Conservation (phyloP, 2,113 vertebrate species). For the Nematolebias whitei region DNA sequence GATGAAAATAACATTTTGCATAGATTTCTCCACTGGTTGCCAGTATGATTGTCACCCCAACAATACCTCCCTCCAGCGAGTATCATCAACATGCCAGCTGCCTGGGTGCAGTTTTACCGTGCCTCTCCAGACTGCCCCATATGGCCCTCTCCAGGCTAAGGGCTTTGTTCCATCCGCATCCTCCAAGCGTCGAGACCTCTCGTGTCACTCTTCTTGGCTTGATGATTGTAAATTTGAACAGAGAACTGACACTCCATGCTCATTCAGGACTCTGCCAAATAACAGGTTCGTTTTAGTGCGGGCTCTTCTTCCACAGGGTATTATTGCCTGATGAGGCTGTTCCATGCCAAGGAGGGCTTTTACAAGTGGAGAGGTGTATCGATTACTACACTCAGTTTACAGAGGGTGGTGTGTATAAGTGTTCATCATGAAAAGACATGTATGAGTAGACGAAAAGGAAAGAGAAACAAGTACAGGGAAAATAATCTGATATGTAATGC, state of each 20-base stretch:
- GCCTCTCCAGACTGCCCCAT: constrained; percentile 36
- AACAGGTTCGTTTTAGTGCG: constrained; percentile 52
- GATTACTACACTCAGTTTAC: constrained; percentile 26
- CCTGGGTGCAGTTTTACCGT: constrained; percentile 29
- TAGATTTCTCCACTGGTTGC: constrained; percentile 17
- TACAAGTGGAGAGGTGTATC: constrained; percentile 21
- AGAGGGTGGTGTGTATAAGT: constrained; percentile 26
- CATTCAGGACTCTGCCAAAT: constrained; percentile 60
- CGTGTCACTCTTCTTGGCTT: constrained; percentile 49
- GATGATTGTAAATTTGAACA: constrained; percentile 56
- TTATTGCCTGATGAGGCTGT: constrained; percentile 38
- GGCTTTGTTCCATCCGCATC: constrained; percentile 52
- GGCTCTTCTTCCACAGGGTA: constrained; percentile 28
- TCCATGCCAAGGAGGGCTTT: constrained; percentile 45
- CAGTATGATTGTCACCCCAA: constrained; percentile 38
- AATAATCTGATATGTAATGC: constrained; percentile 1
- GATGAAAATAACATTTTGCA: constrained; percentile 39
- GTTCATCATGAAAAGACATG: constrained; percentile 31
- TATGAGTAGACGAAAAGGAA: background rate
- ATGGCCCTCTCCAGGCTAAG: constrained; percentile 41
- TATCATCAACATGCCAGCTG: constrained; percentile 32
- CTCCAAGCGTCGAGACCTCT: constrained; percentile 52
- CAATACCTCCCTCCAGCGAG: constrained; percentile 36
- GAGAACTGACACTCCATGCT: constrained; percentile 54
- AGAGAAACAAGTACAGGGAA: constrained; percentile 10